phyloP scores from a whole-genome alignment of 2,888 invertebrate genomes.

The Criorhina ranunculi region DNA sequence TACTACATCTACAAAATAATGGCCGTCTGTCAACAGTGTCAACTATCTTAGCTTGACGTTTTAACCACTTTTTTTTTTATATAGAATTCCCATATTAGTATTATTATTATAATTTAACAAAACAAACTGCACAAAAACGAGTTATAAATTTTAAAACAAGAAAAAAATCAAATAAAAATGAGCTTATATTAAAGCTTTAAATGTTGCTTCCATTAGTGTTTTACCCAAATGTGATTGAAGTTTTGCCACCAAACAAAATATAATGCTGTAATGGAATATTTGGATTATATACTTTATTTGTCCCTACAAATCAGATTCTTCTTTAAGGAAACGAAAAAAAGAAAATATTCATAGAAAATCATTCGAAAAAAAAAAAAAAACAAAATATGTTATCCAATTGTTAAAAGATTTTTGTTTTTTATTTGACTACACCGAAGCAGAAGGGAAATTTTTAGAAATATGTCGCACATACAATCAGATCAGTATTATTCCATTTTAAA shows the following conservation, averaged over 20 bases:
- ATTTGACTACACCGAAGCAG: background rate
- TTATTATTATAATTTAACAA: slow-evolving; percentile 3
- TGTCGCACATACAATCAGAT: slow-evolving; percentile 46
- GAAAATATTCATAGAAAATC: slow-evolving; percentile 13
- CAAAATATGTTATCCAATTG: slow-evolving; percentile 27
- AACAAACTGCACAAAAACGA: background rate
- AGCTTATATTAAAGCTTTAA: background rate
- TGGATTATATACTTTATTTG: slow-evolving; percentile 34
- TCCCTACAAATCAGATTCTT: slow-evolving; percentile 41
- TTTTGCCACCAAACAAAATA: slow-evolving; percentile 21
- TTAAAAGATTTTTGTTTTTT: slow-evolving; percentile 14
- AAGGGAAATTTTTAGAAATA: slow-evolving; percentile 3
- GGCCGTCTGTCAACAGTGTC: slow-evolving; percentile 36
- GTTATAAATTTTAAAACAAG: background rate
- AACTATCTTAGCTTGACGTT: slow-evolving; percentile 15
- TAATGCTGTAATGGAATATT: slow-evolving; percentile 66
- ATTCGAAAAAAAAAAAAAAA: slow-evolving; percentile 7
- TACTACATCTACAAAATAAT: slow-evolving; percentile 46
- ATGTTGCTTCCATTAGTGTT: background rate
- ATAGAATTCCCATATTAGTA: background rate
- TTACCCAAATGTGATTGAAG: background rate
- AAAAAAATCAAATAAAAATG: no score
- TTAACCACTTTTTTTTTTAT: slow-evolving; percentile 13
- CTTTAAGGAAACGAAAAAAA: slow-evolving; percentile 44
- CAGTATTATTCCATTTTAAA: slow-evolving; percentile 56